Conservation (phyloP, 2,888 invertebrate species). For the Serrognathus titanus region DNA sequence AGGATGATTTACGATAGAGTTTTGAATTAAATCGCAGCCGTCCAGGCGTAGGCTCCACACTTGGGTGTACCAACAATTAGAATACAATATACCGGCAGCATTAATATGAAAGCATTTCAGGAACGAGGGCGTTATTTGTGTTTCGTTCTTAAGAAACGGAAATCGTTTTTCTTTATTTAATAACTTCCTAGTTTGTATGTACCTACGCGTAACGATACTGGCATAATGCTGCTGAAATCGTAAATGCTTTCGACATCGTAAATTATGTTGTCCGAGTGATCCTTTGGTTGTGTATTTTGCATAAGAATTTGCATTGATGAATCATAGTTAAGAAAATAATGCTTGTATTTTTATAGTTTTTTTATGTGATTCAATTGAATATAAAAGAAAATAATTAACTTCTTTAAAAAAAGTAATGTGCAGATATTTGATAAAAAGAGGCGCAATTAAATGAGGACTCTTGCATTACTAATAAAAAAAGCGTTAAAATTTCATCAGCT, state of each 20-base stretch:
- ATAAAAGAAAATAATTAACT: not conserved
- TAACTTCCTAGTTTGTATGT: slow-evolving; percentile 6
- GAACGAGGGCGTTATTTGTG: not conserved
- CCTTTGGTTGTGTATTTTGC: too few relatives aligned
- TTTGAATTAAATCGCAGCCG: slow-evolving; percentile 8
- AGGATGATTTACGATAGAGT: slow-evolving; percentile 6
- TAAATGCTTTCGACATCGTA: too few relatives aligned
- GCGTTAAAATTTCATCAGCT: not conserved
- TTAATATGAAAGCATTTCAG: not conserved
- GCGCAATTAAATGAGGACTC: not conserved
- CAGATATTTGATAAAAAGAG: too few relatives aligned
- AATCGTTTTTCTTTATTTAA: not conserved
- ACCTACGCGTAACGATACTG: too few relatives aligned
- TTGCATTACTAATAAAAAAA: not conserved
- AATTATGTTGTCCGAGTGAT: too few relatives aligned
- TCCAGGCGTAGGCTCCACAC: slow-evolving; percentile 5
- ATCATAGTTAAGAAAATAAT: too few relatives aligned
- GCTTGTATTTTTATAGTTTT: too few relatives aligned
- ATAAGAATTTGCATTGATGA: too few relatives aligned
- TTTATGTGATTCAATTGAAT: too few relatives aligned
- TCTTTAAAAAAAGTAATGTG: not conserved
- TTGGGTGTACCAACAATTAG: slow-evolving; percentile 9
- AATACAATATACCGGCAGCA: slow-evolving; percentile 9
- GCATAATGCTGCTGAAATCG: too few relatives aligned
- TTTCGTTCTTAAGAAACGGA: not conserved